Conservation (phyloP, 2,797 vertebrate species). For the Sciaenops ocellatus region DNA sequence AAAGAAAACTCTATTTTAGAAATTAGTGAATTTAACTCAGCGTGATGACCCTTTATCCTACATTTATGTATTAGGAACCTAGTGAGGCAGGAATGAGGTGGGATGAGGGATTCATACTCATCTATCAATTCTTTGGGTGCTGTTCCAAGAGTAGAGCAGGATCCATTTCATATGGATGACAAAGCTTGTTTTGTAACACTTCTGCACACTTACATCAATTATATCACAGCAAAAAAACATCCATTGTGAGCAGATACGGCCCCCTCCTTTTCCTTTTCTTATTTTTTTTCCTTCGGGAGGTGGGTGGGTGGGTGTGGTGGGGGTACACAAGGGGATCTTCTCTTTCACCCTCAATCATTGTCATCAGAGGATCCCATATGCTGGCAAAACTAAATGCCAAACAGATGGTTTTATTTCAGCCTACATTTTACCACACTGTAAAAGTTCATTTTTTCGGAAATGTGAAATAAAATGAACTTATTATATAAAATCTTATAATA, state of each 20-base stretch:
- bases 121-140: slow-evolving; percentile 41
- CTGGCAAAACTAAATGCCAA: slow-evolving; percentile 79
- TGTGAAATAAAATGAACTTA: slow-evolving; percentile 83
- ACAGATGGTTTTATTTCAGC: slow-evolving; percentile 84
- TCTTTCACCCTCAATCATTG: slow-evolving; percentile 74
- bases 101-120: slow-evolving; percentile 8
- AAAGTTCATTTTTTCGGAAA: slow-evolving; percentile 83
- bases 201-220: slow-evolving; percentile 61
- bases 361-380: slow-evolving; percentile 80
- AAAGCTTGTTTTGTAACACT: slow-evolving; percentile 63
- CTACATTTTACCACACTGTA: slow-evolving; percentile 82
- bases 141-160: slow-evolving; percentile 38
- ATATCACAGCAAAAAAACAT: slow-evolving; percentile 40
- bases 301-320: background rate
- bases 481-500: slow-evolving; percentile 78
- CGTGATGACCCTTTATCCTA: slow-evolving; percentile 24
- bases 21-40: slow-evolving; percentile 33
- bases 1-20: slow-evolving; percentile 44
- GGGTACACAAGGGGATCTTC: slow-evolving; percentile 63
- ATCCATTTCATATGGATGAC: slow-evolving; percentile 54
- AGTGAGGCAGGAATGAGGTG: background rate
- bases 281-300: background rate
- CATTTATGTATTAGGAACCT: slow-evolving; percentile 12
- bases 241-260: slow-evolving; percentile 44
- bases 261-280: slow-evolving; percentile 33